Base-by-base conservation (phyloP, 2,797 vertebrate genomes). In the Leptatherina wallacei region DNA sequence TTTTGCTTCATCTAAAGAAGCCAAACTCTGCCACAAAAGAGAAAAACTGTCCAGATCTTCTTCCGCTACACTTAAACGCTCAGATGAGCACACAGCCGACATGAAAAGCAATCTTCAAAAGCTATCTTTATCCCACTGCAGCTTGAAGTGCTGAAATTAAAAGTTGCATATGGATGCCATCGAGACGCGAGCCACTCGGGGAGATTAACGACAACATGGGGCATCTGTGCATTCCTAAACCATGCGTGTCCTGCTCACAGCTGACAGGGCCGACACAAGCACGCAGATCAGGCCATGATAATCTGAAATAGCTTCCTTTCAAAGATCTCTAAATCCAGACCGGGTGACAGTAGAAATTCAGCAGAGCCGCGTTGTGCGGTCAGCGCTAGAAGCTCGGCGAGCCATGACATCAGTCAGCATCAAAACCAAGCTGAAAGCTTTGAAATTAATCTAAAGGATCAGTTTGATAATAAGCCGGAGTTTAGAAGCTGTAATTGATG, bases 301-400 rank as follows among this genome's bases (percentile, higher is more conserved):
- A 93, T 91, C 88, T 88, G 66, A 90, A 89, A 91, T 90, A 78
- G 84, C 75, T 76, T 88, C 77, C 85, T 93, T 93, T 92, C 85
- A 88, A 65, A 91, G 81, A 84, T 84, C 73, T 73, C 36, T 75
- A 81, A 85, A 78, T 83, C 86, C 87, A 18, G 59, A 14, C 60
- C 5, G 69, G 66, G 73, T 66, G 74, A 65, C 65, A 52, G 69
- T 10, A 7, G 54, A 27, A 40, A 73, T 73, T 68, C 57, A 49
- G 18, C 5, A 33, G n/a, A 2, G 47, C 73, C 0, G 52, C 36
- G 10, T 80, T 71, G 29, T 9, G 20, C 55, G 82, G 88, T 80
- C 82, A 44, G 20, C 1, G 54, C 49, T 13, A 61, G 56, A 75
- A 38, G 54, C 63, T 49, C 62, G 61, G 11, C 30, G 66, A 85